These are phyloP conservation scores for Manduca sexta DNA, from an alignment of 1,140 invertebrate genomes.

Conservation along the genomic window DNA sequence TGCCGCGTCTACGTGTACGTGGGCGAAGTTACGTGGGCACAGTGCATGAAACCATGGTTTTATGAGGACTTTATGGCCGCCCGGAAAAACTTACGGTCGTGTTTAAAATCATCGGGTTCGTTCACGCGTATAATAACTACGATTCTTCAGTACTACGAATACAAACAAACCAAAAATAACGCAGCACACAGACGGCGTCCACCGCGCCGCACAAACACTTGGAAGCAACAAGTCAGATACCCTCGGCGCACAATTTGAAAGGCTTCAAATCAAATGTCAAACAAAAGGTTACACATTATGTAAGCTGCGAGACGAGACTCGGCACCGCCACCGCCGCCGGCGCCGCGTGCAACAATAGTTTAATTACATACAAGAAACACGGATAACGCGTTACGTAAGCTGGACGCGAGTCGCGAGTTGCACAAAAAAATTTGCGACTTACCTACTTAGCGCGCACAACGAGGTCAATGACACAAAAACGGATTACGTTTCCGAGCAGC, in stretches of 20 bases:
- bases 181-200: neutral
- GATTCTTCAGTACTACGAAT: neutral
- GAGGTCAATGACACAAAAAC: conserved; percentile 61
- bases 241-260: conserved; percentile 27
- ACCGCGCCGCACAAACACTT: conserved; percentile 17
- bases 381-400: conserved; percentile 42
- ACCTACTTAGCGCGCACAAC: conserved; percentile 34
- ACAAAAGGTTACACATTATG: conserved; percentile 55
- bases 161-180: too few species aligned
- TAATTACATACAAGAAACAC: conserved; percentile 39
- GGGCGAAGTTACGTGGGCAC: conserved; percentile 1
- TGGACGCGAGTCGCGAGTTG: conserved; percentile 36
- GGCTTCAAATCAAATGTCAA: conserved; percentile 49
- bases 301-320: conserved; percentile 28
- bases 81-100: neutral
- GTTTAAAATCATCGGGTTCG: neutral
- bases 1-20: neutral
- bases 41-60: neutral
- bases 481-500: conserved; percentile 25
- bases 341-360: conserved; percentile 30
- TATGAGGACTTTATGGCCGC: conserved; percentile 1
- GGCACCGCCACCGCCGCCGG: conserved; percentile 5
- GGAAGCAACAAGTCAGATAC: conserved; percentile 44
- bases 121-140: conserved; percentile 3
- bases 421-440: conserved; percentile 44